phyloP scores from a whole-genome alignment of 2,888 invertebrate genomes.

The Leptothorax acervorum region DNA sequence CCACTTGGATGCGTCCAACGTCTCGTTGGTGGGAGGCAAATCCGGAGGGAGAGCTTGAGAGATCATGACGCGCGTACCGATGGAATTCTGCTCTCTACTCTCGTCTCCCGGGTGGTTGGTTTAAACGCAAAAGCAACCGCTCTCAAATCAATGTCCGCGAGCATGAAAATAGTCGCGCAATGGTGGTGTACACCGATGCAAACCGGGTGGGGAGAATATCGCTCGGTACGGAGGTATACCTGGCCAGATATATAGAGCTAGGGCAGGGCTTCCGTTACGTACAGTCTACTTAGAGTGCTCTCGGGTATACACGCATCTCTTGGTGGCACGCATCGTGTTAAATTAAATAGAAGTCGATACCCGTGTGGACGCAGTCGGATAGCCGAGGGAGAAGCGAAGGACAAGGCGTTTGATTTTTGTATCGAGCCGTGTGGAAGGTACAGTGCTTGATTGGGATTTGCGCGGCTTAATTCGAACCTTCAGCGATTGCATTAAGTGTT shows the following conservation, averaged over 20 bases:
- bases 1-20: conserved; percentile 38
- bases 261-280: conserved; percentile 85
- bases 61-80: conserved; percentile 55
- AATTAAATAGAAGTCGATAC: conserved; percentile 61
- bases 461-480: conserved; percentile 1
- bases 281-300: conserved; percentile 85
- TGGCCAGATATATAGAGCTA: conserved; percentile 86
- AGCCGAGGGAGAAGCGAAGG: not conserved
- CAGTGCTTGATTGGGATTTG: conserved; percentile 46
- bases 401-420: conserved; percentile 64
- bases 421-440: conserved; percentile 74
- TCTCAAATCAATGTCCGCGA: conserved; percentile 73
- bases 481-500: conserved; percentile 10
- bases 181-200: conserved; percentile 62
- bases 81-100: conserved; percentile 70
- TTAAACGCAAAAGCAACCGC: conserved; percentile 74
- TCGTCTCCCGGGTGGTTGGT: conserved; percentile 75
- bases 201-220: conserved; percentile 81
- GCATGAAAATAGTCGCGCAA: conserved; percentile 79
- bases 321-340: conserved; percentile 67
- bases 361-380: conserved; percentile 17
- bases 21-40: conserved; percentile 55
- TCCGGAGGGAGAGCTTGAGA: conserved; percentile 28
- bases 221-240: conserved; percentile 84
- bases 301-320: conserved; percentile 80